Conservation (phyloP, 2,113 vertebrate species). For the Lutjanus erythropterus region DNA sequence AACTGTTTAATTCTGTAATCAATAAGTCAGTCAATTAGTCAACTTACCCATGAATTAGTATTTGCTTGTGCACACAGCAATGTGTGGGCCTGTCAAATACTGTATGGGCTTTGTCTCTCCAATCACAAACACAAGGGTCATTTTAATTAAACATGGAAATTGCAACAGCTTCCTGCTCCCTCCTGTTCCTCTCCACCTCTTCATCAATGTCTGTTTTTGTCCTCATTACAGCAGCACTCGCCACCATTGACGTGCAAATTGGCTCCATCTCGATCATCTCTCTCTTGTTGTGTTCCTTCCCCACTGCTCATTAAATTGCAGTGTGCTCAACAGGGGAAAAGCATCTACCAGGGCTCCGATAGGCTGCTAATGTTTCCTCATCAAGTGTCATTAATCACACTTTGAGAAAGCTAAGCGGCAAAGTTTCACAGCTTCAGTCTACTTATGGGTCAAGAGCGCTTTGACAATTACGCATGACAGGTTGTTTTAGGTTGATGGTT, state of each 20-base stretch:
- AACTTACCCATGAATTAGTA: conserved; percentile 33
- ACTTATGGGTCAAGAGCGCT: conserved; percentile 28
- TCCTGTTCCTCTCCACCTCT: conserved; percentile 15
- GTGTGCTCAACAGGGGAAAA: conserved; percentile 43
- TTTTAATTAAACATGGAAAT: conserved; percentile 63
- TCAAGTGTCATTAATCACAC: conserved; percentile 73
- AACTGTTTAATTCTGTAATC: conserved; percentile 55
- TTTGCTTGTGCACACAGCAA: conserved; percentile 8
- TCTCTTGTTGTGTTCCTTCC: conserved; percentile 58
- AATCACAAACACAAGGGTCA: conserved; percentile 36
- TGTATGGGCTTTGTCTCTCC: conserved; percentile 4
- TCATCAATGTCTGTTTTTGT: conserved; percentile 55
- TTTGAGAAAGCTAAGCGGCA: conserved; percentile 39
- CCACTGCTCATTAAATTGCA: conserved; percentile 73
- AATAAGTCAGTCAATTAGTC: conserved; percentile 67
- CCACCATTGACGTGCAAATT: conserved; percentile 70
- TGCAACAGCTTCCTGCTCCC: not conserved
- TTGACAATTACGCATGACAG: conserved; percentile 27
- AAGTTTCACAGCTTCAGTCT: conserved; percentile 45
- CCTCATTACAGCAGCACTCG: conserved; percentile 42
- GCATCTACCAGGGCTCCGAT: conserved; percentile 48
- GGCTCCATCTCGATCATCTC: conserved; percentile 78
- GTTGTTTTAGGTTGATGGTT: conserved; percentile 21
- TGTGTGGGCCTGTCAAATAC: conserved; percentile 30
- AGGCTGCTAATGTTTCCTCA: conserved; percentile 66